These are phyloP conservation scores for Macrosiphum euphorbiae DNA, from an alignment of 2,888 invertebrate species.

Conservation along the genomic window DNA sequence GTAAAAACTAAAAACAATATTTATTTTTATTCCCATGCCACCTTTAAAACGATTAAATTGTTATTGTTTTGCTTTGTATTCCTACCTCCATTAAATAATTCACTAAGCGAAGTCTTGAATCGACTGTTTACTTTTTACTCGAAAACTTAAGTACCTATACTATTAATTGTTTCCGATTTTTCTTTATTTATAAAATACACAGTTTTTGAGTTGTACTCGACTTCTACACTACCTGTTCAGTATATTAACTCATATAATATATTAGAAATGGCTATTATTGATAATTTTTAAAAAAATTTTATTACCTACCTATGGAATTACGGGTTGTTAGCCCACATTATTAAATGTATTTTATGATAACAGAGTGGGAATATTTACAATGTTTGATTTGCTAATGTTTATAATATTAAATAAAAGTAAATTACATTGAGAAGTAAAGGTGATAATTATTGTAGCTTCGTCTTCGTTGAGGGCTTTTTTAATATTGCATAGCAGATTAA, in stretches of 20 bases:
- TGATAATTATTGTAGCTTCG: too few relatives aligned
- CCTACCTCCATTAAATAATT: background rate
- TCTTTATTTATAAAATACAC: background rate
- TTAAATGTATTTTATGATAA: too few relatives aligned
- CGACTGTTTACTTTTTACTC: background rate
- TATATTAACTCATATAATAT: background rate
- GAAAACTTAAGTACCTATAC: background rate
- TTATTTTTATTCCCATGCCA: background rate
- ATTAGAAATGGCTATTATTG: background rate
- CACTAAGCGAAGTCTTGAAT: background rate
- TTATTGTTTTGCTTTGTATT: background rate
- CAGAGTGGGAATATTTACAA: too few relatives aligned
- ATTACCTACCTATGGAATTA: too few relatives aligned
- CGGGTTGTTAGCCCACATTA: too few relatives aligned
- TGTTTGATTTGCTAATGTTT: too few relatives aligned
- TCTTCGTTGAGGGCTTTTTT: too few relatives aligned
- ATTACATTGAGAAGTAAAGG: too few relatives aligned
- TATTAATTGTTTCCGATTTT: background rate
- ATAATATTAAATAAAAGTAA: too few relatives aligned
- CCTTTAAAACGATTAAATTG: background rate
- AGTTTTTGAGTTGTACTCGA: background rate
- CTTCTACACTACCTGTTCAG: background rate
- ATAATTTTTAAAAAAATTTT: background rate
- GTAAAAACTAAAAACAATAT: background rate
- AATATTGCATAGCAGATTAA: too few relatives aligned